These are phyloP conservation scores for Epicampocera succincta DNA, from an alignment of 2,888 invertebrate genomes.

Conservation along the genomic window DNA sequence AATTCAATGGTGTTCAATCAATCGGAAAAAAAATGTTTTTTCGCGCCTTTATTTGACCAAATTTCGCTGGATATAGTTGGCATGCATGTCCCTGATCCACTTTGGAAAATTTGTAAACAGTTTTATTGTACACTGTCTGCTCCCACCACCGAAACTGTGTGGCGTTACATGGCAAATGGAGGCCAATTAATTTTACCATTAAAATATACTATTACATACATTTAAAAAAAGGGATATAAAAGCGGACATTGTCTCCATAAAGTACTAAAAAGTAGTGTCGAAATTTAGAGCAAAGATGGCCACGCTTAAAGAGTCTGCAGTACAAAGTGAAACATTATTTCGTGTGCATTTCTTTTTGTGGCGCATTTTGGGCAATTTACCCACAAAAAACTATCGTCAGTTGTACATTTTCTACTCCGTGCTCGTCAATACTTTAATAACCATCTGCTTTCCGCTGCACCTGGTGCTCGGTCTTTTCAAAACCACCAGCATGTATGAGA, in stretches of 20 bases:
- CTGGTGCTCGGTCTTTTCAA: slow-evolving; percentile 67
- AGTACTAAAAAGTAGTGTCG: background rate
- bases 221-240: slow-evolving; percentile 1
- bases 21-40: too few species aligned
- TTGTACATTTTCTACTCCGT: slow-evolving; percentile 61
- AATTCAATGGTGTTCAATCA: too few species aligned
- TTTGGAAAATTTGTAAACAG: too few species aligned
- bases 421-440: slow-evolving; percentile 54
- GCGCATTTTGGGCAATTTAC: slow-evolving; percentile 54
- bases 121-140: too few species aligned
- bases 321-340: slow-evolving; percentile 34
- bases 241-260: background rate
- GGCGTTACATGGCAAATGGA: too few species aligned
- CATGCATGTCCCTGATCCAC: too few species aligned
- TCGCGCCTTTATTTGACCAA: too few species aligned
- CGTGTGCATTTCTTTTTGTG: slow-evolving; percentile 50
- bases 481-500: slow-evolving; percentile 50
- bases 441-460: slow-evolving; percentile 67
- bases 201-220: too few species aligned
- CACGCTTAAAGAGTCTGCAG: background rate
- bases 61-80: too few species aligned
- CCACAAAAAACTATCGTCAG: slow-evolving; percentile 31
- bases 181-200: too few species aligned
- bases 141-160: too few species aligned
- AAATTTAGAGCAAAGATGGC: background rate